A percentile compares a stretch with the other conserved stretches of the same genome.
Conservation (phyloP, 2,797 vertebrate species). For the Capromys pilorides region DNA sequence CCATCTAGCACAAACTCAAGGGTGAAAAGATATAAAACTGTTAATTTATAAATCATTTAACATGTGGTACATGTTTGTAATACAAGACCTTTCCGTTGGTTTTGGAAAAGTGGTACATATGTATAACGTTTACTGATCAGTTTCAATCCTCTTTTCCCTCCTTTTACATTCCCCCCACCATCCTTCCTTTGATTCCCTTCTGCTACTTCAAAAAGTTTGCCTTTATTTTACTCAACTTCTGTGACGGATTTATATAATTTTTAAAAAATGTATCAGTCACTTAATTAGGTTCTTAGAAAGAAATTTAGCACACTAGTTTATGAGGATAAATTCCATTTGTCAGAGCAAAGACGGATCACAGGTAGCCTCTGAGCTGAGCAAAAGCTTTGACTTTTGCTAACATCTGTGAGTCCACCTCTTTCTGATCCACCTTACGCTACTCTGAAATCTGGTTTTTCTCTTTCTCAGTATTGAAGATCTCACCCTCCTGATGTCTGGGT, state of each 20-base stretch:
- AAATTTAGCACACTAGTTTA: no score
- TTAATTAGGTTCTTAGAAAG: no score
- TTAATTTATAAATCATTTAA: not conserved
- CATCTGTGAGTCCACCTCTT: no score
- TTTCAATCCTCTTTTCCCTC: not conserved
- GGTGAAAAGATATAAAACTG: not conserved
- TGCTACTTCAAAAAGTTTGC: not conserved
- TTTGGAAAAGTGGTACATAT: not conserved
- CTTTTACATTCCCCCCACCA: not conserved
- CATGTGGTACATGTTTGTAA: not conserved
- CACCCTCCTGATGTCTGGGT: no score
- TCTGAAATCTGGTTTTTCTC: no score
- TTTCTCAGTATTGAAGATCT: no score
- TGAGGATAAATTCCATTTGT: no score
- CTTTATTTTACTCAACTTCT: not conserved
- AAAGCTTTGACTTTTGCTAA: no score
- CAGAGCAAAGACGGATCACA: no score
- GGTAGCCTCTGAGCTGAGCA: no score
- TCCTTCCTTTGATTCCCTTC: not conserved
- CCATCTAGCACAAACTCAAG: not conserved
- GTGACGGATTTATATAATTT: not conserved
- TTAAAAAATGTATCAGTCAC: no score
- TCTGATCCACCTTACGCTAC: no score
- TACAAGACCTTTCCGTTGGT: not conserved
- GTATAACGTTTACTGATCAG: not conserved